Evolutionary conservation across 1,140 invertebrate species (phyloP).

Genomic region (Hycleus phaleratus): DNA sequence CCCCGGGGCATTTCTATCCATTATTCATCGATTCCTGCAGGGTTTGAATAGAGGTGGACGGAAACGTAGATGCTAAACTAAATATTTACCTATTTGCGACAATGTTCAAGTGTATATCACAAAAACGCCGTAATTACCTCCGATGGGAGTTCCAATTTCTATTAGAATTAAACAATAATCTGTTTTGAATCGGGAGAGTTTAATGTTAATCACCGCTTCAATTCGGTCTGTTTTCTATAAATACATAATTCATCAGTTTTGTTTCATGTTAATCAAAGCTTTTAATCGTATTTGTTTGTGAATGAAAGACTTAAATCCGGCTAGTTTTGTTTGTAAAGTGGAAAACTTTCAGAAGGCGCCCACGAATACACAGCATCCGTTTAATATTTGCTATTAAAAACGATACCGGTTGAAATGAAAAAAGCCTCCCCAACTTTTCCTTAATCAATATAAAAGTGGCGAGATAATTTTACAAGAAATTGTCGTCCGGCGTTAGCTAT

Average conservation of each 20-base stretch:
- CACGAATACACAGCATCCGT: background rate
- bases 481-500: too few relatives aligned
- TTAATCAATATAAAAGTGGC: conserved; percentile 7
- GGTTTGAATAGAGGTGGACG: conserved; percentile 13
- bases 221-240: too few relatives aligned
- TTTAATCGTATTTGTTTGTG: too few relatives aligned
- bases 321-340: conserved; percentile 19
- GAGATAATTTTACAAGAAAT: too few relatives aligned
- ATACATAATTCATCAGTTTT: too few relatives aligned
- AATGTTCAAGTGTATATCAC: too few relatives aligned
- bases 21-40: conserved; percentile 23
- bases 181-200: too few relatives aligned
- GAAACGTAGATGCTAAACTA: conserved; percentile 7
- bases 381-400: conserved; percentile 7
- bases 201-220: too few relatives aligned
- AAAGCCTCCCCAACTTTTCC: conserved; percentile 1
- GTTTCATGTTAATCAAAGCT: too few relatives aligned
- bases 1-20: conserved; percentile 22
- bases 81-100: conserved; percentile 11
- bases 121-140: too few relatives aligned
- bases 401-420: conserved; percentile 13
- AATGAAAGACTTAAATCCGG: background rate
- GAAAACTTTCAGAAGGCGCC: conserved; percentile 10
- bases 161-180: too few relatives aligned
- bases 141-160: too few relatives aligned